Evolutionary conservation across 2,888 invertebrate genomes (phyloP).

Genomic region (Branchellion lobata): DNA sequence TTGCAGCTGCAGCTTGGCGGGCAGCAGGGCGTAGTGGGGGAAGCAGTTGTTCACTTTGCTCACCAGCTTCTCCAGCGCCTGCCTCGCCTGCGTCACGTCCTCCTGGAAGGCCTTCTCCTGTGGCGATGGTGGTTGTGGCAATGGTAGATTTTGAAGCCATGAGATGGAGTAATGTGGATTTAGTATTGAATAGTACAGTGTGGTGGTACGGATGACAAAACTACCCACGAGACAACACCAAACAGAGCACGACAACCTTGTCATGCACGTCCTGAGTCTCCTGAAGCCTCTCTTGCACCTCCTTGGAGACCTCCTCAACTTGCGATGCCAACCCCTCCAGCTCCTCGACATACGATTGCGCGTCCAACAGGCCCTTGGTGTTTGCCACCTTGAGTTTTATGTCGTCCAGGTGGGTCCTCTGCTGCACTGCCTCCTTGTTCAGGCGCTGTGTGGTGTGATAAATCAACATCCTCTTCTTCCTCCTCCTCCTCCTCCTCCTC

Average conservation of each 20-base stretch:
- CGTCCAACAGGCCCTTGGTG: not conserved
- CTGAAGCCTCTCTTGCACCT: not conserved
- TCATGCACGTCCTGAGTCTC: not conserved
- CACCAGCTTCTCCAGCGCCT: not conserved
- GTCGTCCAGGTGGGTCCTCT: not conserved
- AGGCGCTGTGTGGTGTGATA: not conserved
- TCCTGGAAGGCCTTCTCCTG: constrained; percentile 21
- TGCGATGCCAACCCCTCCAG: not conserved
- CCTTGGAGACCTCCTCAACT: not conserved
- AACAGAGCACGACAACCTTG: not conserved
- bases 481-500: not conserved
- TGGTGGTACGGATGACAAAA: not conserved
- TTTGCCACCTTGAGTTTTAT: not conserved
- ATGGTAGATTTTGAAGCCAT: too few species aligned
- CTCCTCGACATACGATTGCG: not conserved
- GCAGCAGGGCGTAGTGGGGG: not conserved
- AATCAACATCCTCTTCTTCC: too few species aligned
- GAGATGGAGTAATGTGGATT: too few species aligned
- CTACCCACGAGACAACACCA: not conserved
- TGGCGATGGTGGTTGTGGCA: not conserved
- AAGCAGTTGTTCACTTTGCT: constrained; percentile 4
- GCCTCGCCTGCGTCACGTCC: not conserved
- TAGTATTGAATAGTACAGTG: too few species aligned
- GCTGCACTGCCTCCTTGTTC: not conserved
- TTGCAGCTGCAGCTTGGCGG: constrained; percentile 7